These are phyloP conservation scores for Arctocebus calabarensis DNA, from an alignment of 2,797 vertebrate genomes.

Conservation along the genomic window DNA sequence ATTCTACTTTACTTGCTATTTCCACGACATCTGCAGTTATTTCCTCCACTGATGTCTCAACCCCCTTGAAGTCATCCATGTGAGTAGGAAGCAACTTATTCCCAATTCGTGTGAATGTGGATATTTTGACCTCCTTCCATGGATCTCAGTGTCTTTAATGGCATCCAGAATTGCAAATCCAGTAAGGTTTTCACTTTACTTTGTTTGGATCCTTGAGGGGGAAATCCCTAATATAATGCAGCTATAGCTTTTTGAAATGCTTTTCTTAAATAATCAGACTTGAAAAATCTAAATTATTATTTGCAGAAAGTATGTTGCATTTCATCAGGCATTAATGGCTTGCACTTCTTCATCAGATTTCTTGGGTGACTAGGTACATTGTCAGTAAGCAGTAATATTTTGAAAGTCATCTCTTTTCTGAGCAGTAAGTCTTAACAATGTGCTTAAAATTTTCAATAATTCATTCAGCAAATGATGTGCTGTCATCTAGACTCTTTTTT, in stretches of 20 bases:
- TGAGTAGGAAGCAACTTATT: background rate
- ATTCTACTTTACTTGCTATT: background rate
- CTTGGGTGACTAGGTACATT: background rate
- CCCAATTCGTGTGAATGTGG: background rate
- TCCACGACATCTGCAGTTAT: background rate
- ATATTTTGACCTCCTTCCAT: background rate
- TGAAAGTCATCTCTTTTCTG: background rate
- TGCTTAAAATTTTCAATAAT: background rate
- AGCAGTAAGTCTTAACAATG: background rate
- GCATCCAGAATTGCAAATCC: background rate
- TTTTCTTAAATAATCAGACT: background rate
- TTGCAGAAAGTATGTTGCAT: background rate
- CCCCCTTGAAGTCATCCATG: background rate
- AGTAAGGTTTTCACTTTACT: background rate
- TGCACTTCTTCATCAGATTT: background rate
- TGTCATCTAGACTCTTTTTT: background rate
- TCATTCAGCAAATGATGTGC: background rate
- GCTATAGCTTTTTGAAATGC: background rate
- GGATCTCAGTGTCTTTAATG: background rate
- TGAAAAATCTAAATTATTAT: background rate
- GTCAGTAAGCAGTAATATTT: background rate
- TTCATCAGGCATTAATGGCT: background rate
- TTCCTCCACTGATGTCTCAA: background rate
- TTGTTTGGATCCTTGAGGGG: background rate
- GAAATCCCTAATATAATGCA: too few species aligned